A percentile compares a stretch with the other conserved stretches of the same genome.
These are phyloP conservation scores for Aphyosemion australe DNA, from an alignment of 2,113 vertebrate genomes.

Conservation along the genomic window DNA sequence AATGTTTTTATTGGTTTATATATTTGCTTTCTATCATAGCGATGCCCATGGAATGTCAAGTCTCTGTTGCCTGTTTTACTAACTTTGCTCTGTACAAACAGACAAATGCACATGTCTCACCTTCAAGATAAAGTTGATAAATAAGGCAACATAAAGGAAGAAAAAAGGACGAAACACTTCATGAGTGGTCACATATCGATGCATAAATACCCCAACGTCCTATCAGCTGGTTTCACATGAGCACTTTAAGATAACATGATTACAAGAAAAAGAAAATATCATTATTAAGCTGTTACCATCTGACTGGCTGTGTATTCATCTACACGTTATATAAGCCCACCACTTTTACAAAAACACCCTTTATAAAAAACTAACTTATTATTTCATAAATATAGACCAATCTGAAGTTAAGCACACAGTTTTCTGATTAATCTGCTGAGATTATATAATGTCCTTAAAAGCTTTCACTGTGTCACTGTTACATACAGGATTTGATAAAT, in stretches of 20 bases:
- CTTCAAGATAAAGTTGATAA: constrained; percentile 32
- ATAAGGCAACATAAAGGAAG: constrained; percentile 36
- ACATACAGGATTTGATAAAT: constrained; percentile 40
- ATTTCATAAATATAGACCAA: constrained; percentile 71
- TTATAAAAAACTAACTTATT: constrained; percentile 60
- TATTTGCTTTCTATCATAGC: constrained; percentile 50
- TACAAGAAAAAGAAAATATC: background rate
- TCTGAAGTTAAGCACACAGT: constrained; percentile 58
- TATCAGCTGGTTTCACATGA: background rate
- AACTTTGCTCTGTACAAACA: constrained; percentile 30
- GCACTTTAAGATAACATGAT: background rate
- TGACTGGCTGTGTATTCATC: constrained; percentile 48
- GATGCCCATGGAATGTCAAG: constrained; percentile 14
- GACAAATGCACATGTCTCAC: constrained; percentile 16
- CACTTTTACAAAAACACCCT: constrained; percentile 35
- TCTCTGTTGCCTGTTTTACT: constrained; percentile 31
- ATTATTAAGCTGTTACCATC: constrained; percentile 2
- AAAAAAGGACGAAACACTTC: constrained; percentile 6
- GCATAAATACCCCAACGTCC: background rate
- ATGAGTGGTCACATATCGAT: constrained; percentile 2
- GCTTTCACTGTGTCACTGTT: constrained; percentile 45
- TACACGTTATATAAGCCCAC: constrained; percentile 37
- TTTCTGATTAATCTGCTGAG: constrained; percentile 53
- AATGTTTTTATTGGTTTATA: constrained; percentile 60
- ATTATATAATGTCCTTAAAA: constrained; percentile 62